Percentiles rank a stretch among this genome's conserved stretches.
These are phyloP conservation scores for Nomada goodeniana DNA, from an alignment of 2,888 invertebrate genomes.

Conservation along the genomic window DNA sequence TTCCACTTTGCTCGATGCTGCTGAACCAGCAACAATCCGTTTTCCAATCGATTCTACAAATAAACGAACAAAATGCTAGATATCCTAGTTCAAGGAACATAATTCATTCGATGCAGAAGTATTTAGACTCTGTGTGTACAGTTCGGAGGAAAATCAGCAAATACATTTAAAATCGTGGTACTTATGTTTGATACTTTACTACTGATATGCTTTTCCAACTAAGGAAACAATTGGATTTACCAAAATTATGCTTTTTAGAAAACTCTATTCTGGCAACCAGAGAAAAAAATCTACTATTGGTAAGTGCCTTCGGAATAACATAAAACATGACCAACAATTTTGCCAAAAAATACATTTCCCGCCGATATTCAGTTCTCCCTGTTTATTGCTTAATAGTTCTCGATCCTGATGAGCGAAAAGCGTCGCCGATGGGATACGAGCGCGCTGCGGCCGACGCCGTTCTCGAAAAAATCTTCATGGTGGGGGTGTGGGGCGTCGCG, in stretches of 20 bases:
- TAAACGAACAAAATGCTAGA: background rate
- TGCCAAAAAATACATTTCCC: background rate
- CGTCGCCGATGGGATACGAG: background rate
- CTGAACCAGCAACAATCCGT: conserved; percentile 29
- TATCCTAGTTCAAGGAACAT: conserved; percentile 2
- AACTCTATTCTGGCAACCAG: too few species aligned
- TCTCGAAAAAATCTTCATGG: conserved; percentile 6
- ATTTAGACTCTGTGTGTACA: background rate
- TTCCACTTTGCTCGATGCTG: background rate
- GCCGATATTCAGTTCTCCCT: background rate
- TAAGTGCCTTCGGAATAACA: too few species aligned
- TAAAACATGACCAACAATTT: too few species aligned
- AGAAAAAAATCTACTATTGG: too few species aligned
- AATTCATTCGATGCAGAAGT: background rate
- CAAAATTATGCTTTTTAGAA: too few species aligned
- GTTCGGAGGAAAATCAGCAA: background rate
- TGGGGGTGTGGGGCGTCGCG: conserved; percentile 68
- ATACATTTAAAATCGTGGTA: too few species aligned
- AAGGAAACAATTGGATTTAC: too few species aligned
- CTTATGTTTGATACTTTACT: too few species aligned
- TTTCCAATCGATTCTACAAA: conserved; percentile 40
- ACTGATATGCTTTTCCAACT: too few species aligned
- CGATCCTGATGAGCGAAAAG: background rate
- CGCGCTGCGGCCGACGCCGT: conserved; percentile 22
- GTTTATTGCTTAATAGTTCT: background rate